Evolutionary conservation across 2,888 invertebrate genomes (phyloP).

Genomic region (Lasioglossum malachurum): DNA sequence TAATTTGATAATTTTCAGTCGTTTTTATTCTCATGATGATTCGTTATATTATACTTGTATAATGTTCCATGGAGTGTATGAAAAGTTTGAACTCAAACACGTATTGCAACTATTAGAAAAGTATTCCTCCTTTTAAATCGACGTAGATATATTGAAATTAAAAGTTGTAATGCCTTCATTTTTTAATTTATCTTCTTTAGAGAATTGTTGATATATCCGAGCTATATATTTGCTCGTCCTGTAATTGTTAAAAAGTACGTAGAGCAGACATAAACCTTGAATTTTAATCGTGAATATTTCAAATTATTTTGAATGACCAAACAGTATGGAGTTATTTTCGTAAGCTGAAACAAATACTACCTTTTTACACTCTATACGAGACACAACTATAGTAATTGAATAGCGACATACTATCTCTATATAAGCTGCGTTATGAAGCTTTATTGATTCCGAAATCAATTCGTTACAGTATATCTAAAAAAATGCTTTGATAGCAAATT

Average conservation of each 20-base stretch:
- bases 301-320: conserved; percentile 9
- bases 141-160: background rate
- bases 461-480: background rate
- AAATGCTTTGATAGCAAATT: background rate
- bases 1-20: background rate
- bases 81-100: background rate
- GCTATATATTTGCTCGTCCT: background rate
- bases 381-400: background rate
- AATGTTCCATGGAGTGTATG: background rate
- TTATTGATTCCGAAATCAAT: background rate
- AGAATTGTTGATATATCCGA: background rate
- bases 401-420: background rate
- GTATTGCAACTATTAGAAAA: background rate
- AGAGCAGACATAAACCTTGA: background rate
- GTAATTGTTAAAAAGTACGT: background rate
- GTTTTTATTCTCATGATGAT: background rate
- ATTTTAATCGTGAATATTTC: background rate
- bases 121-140: background rate
- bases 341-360: background rate
- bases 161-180: background rate
- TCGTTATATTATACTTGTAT: background rate
- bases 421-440: background rate
- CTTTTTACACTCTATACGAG: conserved; percentile 7
- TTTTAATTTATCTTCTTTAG: background rate
- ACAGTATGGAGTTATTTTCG: background rate